Percentiles rank a stretch among this genome's conserved stretches.
phyloP scores from a whole-genome alignment of 2,797 vertebrate genomes.

The Psittacula derbiana region DNA sequence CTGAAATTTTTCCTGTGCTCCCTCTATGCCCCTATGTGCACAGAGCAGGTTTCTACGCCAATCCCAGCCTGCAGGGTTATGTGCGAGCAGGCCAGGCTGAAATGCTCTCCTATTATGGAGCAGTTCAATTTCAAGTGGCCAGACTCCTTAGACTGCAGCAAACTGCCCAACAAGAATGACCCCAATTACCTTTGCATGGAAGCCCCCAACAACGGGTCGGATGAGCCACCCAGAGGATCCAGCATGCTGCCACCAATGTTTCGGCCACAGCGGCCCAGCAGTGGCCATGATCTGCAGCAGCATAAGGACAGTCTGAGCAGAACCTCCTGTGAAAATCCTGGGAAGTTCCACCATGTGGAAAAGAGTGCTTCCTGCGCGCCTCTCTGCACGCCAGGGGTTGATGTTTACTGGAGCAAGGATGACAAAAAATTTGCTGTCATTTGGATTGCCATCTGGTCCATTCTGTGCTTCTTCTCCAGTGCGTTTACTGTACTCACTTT shows the following conservation, averaged over 20 bases:
- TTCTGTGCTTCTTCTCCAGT: slow-evolving; percentile 95
- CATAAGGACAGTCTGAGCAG: slow-evolving; percentile 76
- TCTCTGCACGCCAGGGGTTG: slow-evolving; percentile 88
- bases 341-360: slow-evolving; percentile 96
- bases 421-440: slow-evolving; percentile 93
- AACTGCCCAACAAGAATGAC: slow-evolving; percentile 94
- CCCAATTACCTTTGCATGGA: slow-evolving; percentile 98
- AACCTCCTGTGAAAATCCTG: slow-evolving; percentile 84
- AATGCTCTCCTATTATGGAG: slow-evolving; percentile 93
- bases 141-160: slow-evolving; percentile 91
- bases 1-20: slow-evolving; percentile 97
- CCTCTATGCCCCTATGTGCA: slow-evolving; percentile 98
- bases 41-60: slow-evolving; percentile 95
- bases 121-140: slow-evolving; percentile 96
- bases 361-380: slow-evolving; percentile 95
- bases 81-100: slow-evolving; percentile 94
- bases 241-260: slow-evolving; percentile 90
- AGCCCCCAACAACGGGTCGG: slow-evolving; percentile 92
- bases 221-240: slow-evolving; percentile 86
- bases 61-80: slow-evolving; percentile 95
- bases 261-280: slow-evolving; percentile 82
- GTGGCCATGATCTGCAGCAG: slow-evolving; percentile 70
- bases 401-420: slow-evolving; percentile 94
- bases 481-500: slow-evolving; percentile 98
- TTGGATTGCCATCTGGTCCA: slow-evolving; percentile 96